Percentiles rank a stretch among this genome's conserved stretches.
phyloP scores from a whole-genome alignment of 2,888 invertebrate genomes.

The Drosophila prolongata region DNA sequence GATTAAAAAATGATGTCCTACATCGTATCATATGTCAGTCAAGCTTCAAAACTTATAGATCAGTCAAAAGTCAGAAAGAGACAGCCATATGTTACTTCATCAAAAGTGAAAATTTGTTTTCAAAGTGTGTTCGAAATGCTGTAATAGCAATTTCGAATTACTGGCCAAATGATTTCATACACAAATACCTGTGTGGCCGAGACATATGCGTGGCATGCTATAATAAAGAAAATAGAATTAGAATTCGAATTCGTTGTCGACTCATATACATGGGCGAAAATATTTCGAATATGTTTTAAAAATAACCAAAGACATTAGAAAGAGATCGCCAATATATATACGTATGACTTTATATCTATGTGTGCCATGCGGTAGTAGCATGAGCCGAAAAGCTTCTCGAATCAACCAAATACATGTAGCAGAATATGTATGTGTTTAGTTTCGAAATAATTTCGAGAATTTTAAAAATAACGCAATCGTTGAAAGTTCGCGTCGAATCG shows the following conservation, averaged over 20 bases:
- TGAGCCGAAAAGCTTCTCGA: slow-evolving; percentile 61
- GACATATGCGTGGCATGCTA: slow-evolving; percentile 41
- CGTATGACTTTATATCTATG: slow-evolving; percentile 17
- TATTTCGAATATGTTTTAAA: slow-evolving; percentile 76
- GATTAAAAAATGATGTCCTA: background rate
- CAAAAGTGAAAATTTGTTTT: slow-evolving; percentile 26
- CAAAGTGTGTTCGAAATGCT: slow-evolving; percentile 35
- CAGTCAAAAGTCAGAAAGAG: slow-evolving; percentile 31
- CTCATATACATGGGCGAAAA: slow-evolving; percentile 60
- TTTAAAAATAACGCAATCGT: slow-evolving; percentile 81
- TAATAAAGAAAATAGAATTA: slow-evolving; percentile 38
- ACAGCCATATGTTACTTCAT: slow-evolving; percentile 50
- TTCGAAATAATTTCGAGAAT: slow-evolving; percentile 81
- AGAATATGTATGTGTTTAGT: slow-evolving; percentile 48
- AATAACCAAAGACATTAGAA: slow-evolving; percentile 69
- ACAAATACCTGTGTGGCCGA: slow-evolving; percentile 64
- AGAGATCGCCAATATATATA: slow-evolving; percentile 50
- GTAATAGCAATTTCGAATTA: slow-evolving; percentile 65
- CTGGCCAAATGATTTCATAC: slow-evolving; percentile 68
- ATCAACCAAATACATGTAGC: slow-evolving; percentile 48
- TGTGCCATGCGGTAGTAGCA: slow-evolving; percentile 47
- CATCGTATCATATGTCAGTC: background rate
- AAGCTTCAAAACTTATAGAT: slow-evolving; percentile 10
- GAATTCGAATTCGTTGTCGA: slow-evolving; percentile 39
- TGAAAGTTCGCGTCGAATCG: slow-evolving; percentile 69